phyloP scores from a whole-genome alignment of 1,140 invertebrate genomes.

The Atta texana region DNA sequence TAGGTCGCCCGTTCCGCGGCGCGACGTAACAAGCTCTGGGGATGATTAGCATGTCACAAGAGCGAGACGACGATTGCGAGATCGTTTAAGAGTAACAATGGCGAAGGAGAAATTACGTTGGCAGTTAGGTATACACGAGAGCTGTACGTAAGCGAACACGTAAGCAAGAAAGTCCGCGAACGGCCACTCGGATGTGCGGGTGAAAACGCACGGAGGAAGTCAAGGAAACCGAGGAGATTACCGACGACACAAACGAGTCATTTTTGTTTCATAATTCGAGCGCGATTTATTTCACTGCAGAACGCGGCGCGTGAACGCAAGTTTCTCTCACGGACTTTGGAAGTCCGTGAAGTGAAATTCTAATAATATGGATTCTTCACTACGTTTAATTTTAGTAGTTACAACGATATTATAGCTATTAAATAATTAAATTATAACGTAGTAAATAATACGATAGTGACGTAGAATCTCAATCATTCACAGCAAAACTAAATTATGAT shows the following conservation, averaged over 20 bases:
- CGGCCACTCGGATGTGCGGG: constrained; percentile 21
- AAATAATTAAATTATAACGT: not conserved
- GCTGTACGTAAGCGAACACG: constrained; percentile 55
- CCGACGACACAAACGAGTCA: constrained; percentile 44
- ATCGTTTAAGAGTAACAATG: constrained; percentile 74
- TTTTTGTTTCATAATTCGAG: constrained; percentile 45
- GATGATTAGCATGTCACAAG: constrained; percentile 76
- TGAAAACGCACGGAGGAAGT: constrained; percentile 58
- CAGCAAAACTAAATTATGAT: not conserved
- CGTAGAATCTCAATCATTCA: not conserved
- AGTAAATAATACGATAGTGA: not conserved
- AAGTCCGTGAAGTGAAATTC: not conserved
- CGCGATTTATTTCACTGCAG: constrained; percentile 7
- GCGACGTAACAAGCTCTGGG: constrained; percentile 66
- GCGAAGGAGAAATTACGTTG: constrained; percentile 75
- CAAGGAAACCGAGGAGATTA: constrained; percentile 24
- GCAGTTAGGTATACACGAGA: constrained; percentile 56
- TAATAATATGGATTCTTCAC: not conserved
- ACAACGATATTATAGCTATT: not conserved
- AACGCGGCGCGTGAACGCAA: constrained; percentile 1
- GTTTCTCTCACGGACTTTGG: constrained; percentile 5
- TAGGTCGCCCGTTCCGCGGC: constrained; percentile 62
- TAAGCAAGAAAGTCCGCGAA: constrained; percentile 56
- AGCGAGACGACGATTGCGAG: constrained; percentile 71
- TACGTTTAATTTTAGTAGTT: constrained; percentile 1